Evolutionary conservation across 2,113 vertebrate genomes (phyloP).

Genomic region (Pantherophis guttatus): DNA sequence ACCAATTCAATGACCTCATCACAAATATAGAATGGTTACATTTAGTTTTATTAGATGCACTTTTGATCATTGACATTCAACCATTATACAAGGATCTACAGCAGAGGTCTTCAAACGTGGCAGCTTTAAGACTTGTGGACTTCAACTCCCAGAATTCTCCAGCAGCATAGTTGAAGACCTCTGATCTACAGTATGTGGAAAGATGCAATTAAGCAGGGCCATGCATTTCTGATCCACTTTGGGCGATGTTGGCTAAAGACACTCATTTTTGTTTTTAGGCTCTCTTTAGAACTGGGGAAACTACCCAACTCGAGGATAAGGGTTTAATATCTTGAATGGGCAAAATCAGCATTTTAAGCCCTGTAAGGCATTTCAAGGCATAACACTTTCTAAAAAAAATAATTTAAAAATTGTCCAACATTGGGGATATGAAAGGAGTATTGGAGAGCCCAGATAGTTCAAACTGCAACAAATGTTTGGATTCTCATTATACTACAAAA

Average conservation of each 20-base stretch:
- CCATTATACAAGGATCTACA: not conserved
- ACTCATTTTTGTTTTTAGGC: not conserved
- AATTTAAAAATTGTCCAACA: not conserved
- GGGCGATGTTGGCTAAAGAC: not conserved
- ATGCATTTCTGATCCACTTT: not conserved
- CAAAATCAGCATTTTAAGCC: not conserved
- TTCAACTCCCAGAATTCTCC: no score
- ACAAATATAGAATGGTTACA: not conserved
- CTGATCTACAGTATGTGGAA: not conserved
- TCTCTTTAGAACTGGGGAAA: not conserved
- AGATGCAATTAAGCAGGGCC: not conserved
- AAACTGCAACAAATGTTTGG: not conserved
- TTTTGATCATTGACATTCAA: not conserved
- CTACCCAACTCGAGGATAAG: not conserved
- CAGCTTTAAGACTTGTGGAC: no score
- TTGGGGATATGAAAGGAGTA: not conserved
- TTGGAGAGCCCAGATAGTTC: not conserved
- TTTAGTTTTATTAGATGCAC: not conserved
- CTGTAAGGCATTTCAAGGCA: not conserved
- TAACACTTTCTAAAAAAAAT: not conserved
- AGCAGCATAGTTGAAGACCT: no score
- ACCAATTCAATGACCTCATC: conserved; percentile 94
- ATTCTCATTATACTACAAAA: not conserved
- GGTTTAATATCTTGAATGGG: not conserved
- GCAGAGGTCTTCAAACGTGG: no score